Evolutionary conservation across 2,888 invertebrate genomes (phyloP).

Genomic region (Troides aeacus): DNA sequence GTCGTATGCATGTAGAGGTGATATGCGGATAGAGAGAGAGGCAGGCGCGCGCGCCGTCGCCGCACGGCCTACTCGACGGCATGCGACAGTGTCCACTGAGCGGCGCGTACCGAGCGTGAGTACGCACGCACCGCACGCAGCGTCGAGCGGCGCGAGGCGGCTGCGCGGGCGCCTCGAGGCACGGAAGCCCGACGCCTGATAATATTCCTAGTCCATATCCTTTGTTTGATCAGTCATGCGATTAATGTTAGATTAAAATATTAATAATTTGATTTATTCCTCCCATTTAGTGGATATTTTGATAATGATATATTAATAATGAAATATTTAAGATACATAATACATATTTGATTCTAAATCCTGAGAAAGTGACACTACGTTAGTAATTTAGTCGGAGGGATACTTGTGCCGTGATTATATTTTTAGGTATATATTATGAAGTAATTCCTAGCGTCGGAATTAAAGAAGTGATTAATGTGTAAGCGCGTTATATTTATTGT

Average conservation of each 20-base stretch:
- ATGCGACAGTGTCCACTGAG: background rate
- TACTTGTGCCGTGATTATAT: constrained; percentile 81
- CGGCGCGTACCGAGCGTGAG: background rate
- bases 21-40: constrained; percentile 70
- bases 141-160: constrained; percentile 23
- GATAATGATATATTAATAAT: constrained; percentile 81
- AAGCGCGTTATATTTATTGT: constrained; percentile 81
- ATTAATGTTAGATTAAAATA: constrained; percentile 79
- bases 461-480: constrained; percentile 80
- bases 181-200: constrained; percentile 76
- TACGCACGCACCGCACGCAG: background rate
- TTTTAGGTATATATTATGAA: constrained; percentile 81
- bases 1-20: constrained; percentile 73
- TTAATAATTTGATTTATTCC: constrained; percentile 81
- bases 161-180: constrained; percentile 46
- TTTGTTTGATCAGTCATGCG: constrained; percentile 81
- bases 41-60: constrained; percentile 45
- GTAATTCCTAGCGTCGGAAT: constrained; percentile 81
- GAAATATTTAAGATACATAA: constrained; percentile 81
- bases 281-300: constrained; percentile 81
- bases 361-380: constrained; percentile 80
- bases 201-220: constrained; percentile 81
- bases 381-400: constrained; percentile 81
- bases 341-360: constrained; percentile 81
- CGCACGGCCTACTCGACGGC: constrained; percentile 5